phyloP scores from a whole-genome alignment of 2,797 vertebrate species.

The Hoplostethus mediterraneus region DNA sequence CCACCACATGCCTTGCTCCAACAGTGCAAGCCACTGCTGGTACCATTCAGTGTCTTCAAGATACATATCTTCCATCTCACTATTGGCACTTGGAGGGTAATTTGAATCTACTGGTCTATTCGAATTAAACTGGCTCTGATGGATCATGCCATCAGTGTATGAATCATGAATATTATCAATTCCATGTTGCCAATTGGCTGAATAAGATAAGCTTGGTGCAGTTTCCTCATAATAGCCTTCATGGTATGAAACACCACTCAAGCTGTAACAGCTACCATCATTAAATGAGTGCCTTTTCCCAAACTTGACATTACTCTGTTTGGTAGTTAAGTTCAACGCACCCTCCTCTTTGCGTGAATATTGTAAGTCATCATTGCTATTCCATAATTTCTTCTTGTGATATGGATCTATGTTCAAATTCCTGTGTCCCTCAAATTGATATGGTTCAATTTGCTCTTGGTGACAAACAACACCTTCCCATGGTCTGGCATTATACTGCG shows the following conservation, averaged over 20 bases:
- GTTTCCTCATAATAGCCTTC: conserved; percentile 87
- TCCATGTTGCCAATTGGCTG: conserved; percentile 80
- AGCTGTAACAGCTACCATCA: conserved; percentile 85
- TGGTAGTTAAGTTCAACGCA: conserved; percentile 91
- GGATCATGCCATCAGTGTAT: conserved; percentile 70
- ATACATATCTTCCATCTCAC: conserved; percentile 83
- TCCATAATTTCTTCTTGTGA: conserved; percentile 74
- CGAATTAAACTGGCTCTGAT: conserved; percentile 69
- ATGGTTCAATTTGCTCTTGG: conserved; percentile 56
- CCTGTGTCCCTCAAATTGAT: conserved; percentile 48
- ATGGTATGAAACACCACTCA: conserved; percentile 86
- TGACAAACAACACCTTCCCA: conserved; percentile 59
- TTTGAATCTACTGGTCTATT: conserved; percentile 82
- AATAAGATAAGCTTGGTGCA: conserved; percentile 83
- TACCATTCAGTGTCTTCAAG: conserved; percentile 90
- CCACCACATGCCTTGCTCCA: conserved; percentile 97
- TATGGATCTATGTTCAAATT: conserved; percentile 56
- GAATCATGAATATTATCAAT: conserved; percentile 76
- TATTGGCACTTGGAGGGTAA: conserved; percentile 76
- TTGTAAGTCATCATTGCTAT: conserved; percentile 70
- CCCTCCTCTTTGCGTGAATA: conserved; percentile 78
- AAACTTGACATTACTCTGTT: conserved; percentile 83
- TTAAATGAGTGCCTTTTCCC: conserved; percentile 76
- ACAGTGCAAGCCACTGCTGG: conserved; percentile 92
- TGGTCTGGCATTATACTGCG: conserved; percentile 45